Base-by-base conservation (phyloP, 2,113 vertebrate species). In the Sylvia atricapilla region DNA sequence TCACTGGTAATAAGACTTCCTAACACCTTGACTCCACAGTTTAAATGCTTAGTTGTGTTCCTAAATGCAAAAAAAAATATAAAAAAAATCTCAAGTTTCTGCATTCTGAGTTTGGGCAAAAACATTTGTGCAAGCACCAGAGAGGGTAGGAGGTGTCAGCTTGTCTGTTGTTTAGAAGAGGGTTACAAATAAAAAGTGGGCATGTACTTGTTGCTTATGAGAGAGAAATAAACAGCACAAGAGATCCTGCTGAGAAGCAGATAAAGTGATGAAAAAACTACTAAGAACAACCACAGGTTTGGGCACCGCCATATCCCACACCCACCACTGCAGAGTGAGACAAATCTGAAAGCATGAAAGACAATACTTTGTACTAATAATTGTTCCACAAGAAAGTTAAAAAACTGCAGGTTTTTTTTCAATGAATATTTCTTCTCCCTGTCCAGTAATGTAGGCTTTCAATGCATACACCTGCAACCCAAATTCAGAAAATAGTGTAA, bases 111-210 rank as follows among this genome's bases (percentile, higher is more conserved):
- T 68, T 41, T n/a, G 31, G 24, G 28, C 1, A 21, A 83, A 90
- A 85, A 22, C 7, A 22, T 5, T 59, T 1, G 0, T 49, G 16
- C 21, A 83, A 53, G 37, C 30, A 15, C 35, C 55, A 0, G 5
- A 39, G 43, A 76, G 9, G 23, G 25, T 2, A 43, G 31, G 62
- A 87, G 53, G 21, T 49, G 33, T 27, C 49, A 68, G 12, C 19
- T 30, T 68, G 3, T 33, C 25, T 46, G 7, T 2, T 25, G 5
- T 35, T 68, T 24, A 70, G 37, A 62, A 35, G 20, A 49, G 4
- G 10, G 10, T 16, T 80, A 59, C 14, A 23, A 62, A 63, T 66
- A 35, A 44, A 63, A 31, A 41, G 4, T 24, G 9, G 13, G 8
- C 46, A 46, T 5, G 10, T 35, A 33, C 20, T 66, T 69, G 12